Percentiles rank a stretch among this genome's conserved stretches.
phyloP scores from a whole-genome alignment of 2,888 invertebrate genomes.

The Cephus sareptanus region DNA sequence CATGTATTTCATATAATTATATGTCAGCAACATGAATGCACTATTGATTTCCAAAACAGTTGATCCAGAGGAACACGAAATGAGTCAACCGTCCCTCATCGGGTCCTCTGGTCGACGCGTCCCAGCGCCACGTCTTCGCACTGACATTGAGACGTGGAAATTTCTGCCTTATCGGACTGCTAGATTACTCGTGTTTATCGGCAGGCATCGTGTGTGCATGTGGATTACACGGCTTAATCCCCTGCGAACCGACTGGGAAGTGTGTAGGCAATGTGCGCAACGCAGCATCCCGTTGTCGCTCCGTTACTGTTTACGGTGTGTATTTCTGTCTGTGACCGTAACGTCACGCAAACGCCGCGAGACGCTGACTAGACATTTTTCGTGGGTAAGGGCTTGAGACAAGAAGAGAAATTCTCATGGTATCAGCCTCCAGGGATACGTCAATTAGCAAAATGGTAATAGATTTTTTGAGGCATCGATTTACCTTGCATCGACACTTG shows the following conservation, averaged over 20 bases:
- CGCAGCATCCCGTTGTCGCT: not conserved
- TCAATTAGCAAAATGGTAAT: not conserved
- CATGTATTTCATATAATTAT: not conserved
- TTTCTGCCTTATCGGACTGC: not conserved
- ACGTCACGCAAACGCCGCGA: not conserved
- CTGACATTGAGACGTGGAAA: not conserved
- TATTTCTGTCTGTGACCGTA: not conserved
- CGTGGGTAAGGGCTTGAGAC: not conserved
- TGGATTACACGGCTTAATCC: not conserved
- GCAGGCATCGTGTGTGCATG: not conserved
- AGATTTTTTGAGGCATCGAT: conserved; percentile 31
- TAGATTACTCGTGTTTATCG: not conserved
- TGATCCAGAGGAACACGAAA: not conserved
- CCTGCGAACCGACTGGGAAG: not conserved
- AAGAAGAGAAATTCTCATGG: not conserved
- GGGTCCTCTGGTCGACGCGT: not conserved
- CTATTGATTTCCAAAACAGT: not conserved
- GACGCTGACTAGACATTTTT: not conserved
- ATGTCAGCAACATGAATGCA: too few species aligned
- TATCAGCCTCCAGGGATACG: not conserved
- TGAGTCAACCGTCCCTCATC: not conserved
- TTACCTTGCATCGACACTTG: conserved; percentile 91
- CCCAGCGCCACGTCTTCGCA: not conserved
- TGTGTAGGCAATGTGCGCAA: not conserved
- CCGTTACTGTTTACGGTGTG: not conserved